Evolutionary conservation across 2,888 invertebrate species (phyloP), one percentile per base, ranked within the genome.

Genomic region (Rotaria macrura): DNA sequence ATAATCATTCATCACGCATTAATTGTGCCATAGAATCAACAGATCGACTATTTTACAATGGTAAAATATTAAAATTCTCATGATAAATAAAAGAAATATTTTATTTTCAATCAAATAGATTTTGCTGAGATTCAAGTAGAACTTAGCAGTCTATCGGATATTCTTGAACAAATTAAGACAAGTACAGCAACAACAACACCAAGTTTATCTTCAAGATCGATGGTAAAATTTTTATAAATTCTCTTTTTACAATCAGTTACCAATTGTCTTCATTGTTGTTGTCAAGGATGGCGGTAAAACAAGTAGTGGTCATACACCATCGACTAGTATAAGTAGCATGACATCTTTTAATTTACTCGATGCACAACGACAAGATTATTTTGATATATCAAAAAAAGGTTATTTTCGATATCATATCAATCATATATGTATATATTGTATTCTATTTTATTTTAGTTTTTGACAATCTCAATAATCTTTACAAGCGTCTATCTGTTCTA

Each of bases 21-120:
- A 5, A 65, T 34, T 34, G 34, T 65, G 14, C 65, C 17, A 65
- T 43, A 40, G 14, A 14, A 43, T 43, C 79, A 79, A 12, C 79
- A n/a, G 79, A 79, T 79, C 79, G 79, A 9, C 20, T 79, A n/a
- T 79, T 79, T 79, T 79, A 79, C 9, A 79, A 79, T 43, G 79
- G 79, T 79, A 65, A 65, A 10, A 29, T 14, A 17, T 65, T 29
- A 12, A 29, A 65, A 14, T 52, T 52, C 6, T 23, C 3, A 23
- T 23, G 0, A 23, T 6, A 52, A 52, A 52, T 7, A 52, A 20
- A 52, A 14, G 3, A 49, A 49, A 49, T 47, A 9, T 23, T 20
- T 52, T 23, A 3, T 23, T 52, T 52, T 20, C 4, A 9, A 43
- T 84, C 25, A 34, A 20, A 38, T 72, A 47, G 52, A 43, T 84